Evolutionary conservation across 2,113 vertebrate genomes (phyloP), one percentile per base, ranked within the genome.

Genomic region (Gnathonemus echidnorhynchus): DNA sequence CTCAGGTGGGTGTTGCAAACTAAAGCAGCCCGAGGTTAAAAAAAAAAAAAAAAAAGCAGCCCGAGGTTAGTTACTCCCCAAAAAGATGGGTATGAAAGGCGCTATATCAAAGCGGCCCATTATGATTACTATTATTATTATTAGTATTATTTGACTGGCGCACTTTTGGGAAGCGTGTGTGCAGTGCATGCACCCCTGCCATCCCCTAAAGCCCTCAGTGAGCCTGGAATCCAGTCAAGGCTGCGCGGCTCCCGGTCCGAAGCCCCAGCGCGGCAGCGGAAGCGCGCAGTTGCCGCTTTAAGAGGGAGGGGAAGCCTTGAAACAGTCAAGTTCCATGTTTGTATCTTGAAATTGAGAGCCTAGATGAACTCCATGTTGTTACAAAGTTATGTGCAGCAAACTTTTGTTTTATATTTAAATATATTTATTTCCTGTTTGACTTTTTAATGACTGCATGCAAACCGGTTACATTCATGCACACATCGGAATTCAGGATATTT

Each of bases 311-410:
- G 95, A 91, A 62, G 95, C 96, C 96, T 96, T 96, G 96, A 97
- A 96, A 96, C 96, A 93, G 93, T 88, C 91, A 86, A 91, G 92
- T 70, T 94, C 95, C 96, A 90, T 96, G 96, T 96, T 96, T 96
- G 95, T 95, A 95, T 96, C 95, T 95, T 95, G 95, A 96, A 96
- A 94, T 93, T 95, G 94, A 93, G 93, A 95, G 94, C 93, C 91
- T 93, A 95, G 94, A 92, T 56, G 94, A 95, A 94, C 95, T 93
- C 96, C 95, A 96, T 96, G 94, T 96, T 96, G 96, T 95, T 94
- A 95, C 94, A 95, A 95, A 96, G 95, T 95, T 95, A 92, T 90
- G 92, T 93, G 91, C 92, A 87, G 88, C 87, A 77, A 91, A 85
- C 86, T 48, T 1, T 58, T 62, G 9, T 74, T 91, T 92, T 90